Percentiles rank a stretch among this genome's conserved stretches.
phyloP scores from a whole-genome alignment of 2,113 vertebrate species.

The Chrysemys picta region DNA sequence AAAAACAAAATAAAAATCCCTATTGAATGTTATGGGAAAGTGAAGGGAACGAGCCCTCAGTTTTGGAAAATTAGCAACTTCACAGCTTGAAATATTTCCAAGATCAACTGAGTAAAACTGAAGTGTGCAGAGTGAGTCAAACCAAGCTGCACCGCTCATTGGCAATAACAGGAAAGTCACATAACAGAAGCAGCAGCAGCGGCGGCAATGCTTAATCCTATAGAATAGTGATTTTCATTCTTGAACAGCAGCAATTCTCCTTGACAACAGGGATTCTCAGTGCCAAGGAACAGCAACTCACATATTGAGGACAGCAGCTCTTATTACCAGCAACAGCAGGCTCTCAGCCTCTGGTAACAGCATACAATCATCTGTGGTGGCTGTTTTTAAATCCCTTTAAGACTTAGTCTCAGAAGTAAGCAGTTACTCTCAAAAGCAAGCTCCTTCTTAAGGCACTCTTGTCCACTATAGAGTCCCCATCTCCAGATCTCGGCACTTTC shows the following conservation, averaged over 20 bases:
- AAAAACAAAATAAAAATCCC: not conserved
- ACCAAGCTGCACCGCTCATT: not conserved
- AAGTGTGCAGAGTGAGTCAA: not conserved
- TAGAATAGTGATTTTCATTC: not conserved
- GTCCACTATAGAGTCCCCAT: not conserved
- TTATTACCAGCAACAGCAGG: not conserved
- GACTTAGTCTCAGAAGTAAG: not conserved
- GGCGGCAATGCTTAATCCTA: not conserved
- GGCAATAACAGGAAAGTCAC: not conserved
- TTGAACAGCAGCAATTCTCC: not conserved
- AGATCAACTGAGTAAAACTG: not conserved
- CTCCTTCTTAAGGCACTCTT: not conserved
- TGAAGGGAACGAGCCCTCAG: not conserved
- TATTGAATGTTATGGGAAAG: not conserved
- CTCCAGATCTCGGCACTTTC: not conserved
- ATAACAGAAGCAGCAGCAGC: not conserved
- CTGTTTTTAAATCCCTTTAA: not conserved
- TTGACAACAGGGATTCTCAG: not conserved
- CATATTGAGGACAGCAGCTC: not conserved
- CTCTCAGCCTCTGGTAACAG: not conserved
- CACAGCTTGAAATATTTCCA: not conserved
- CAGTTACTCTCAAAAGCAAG: not conserved
- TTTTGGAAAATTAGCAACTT: not conserved
- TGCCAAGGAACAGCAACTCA: not conserved
- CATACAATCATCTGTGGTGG: not conserved